Base-by-base conservation (phyloP, 2,888 invertebrate species). In the Antheraea assamensis region DNA sequence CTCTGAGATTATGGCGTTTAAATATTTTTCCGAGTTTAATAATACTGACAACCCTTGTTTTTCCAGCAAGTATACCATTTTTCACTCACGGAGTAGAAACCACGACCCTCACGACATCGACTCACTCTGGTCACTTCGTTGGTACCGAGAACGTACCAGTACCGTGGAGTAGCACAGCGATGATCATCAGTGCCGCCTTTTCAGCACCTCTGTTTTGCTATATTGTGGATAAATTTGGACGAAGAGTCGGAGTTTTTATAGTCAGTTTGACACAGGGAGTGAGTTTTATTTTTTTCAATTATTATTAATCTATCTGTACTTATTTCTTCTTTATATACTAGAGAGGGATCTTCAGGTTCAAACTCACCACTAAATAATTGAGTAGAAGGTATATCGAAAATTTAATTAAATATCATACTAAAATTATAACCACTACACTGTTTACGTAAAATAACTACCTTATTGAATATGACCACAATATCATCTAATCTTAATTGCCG, bases 241-340 rank as follows among this genome's bases (percentile, higher is more conserved):
- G 93, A 70, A 87, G 85, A 75, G 82, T 85, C 30, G 90, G 90
- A 0, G 80, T 91, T 19, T 90, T 90, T 75, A 68, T 85, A 4
- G 83, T 92, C n/a, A 89, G 86, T 72, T 80, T 92, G 76, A 78
- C 89, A 35, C 93, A 94, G 78, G 93, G 88, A 77, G 93, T 94
- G 71, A 90, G 92, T 85, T 42, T 55, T 72, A 4, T 68, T 58
- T 52, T 42, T 52, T 21, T 15, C 13, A 15, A 47, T 8, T 52
- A 19, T 52, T 52, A 13, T 52, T 52, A 52, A 52, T 58, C n/a
- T n/a, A n/a, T n/a, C n/a, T n/a, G n/a, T 58, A 58, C 24, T 3
- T 58, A 2, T 58, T 24, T 2, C 4, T 52, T 47, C 47, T 15
- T 10, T 47, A 47, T 15, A 47, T n/a, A 15, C 47, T 47, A 47